These are phyloP conservation scores for Eurypyga helias DNA, from an alignment of 2,113 vertebrate species.

Conservation along the genomic window DNA sequence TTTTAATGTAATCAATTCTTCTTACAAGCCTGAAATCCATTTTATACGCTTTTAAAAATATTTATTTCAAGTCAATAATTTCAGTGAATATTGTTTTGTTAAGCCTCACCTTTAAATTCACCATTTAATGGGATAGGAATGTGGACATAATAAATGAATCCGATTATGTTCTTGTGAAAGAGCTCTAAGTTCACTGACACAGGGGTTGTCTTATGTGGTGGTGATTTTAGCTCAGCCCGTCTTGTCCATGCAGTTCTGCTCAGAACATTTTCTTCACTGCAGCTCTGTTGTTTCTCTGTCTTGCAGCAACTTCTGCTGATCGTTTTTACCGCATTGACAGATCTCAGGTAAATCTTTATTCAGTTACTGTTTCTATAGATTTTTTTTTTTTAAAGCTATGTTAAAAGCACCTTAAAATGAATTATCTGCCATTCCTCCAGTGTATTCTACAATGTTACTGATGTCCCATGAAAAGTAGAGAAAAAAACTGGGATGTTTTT, in stretches of 20 bases:
- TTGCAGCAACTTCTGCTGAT: slow-evolving; percentile 93
- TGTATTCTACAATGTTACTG: background rate
- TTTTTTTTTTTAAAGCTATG: background rate
- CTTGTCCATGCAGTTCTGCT: background rate
- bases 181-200: background rate
- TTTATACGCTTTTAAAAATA: background rate
- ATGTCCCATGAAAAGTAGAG: background rate
- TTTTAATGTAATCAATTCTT: background rate
- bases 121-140: background rate
- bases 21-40: background rate
- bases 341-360: slow-evolving; percentile 88
- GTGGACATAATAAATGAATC: background rate
- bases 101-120: background rate
- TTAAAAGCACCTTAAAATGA: background rate
- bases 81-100: background rate
- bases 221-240: background rate
- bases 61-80: background rate
- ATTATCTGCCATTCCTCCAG: background rate
- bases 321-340: slow-evolving; percentile 98
- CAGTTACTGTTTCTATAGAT: rapidly evolving
- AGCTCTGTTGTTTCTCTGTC: background rate
- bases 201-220: background rate
- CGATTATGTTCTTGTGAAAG: background rate
- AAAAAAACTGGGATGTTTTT: background rate
- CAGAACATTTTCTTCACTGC: background rate